Percentiles rank a stretch among this genome's conserved stretches.
phyloP scores from a whole-genome alignment of 2,888 invertebrate genomes.

The Chesias legatella region DNA sequence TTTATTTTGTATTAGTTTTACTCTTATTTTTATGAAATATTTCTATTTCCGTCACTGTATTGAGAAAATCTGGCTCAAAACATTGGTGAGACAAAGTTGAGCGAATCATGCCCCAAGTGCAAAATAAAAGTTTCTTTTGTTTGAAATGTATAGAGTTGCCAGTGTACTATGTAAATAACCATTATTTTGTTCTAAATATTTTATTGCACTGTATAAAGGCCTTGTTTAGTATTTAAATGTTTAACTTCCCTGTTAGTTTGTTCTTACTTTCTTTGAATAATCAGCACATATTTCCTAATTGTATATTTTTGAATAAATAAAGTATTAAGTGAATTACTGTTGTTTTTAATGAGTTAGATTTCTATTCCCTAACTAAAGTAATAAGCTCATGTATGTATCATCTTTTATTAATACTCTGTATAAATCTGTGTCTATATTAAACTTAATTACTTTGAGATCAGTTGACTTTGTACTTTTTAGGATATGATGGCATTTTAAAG shows the following conservation, averaged over 20 bases:
- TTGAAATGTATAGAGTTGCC: too few relatives aligned
- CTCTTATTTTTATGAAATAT: too few relatives aligned
- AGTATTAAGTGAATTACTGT: too few relatives aligned
- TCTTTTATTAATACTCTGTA: conserved; percentile 9
- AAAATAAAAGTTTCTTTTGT: too few relatives aligned
- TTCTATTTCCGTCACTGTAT: too few relatives aligned
- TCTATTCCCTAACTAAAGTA: neutral
- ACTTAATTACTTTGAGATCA: conserved; percentile 9
- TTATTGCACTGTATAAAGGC: conserved; percentile 9
- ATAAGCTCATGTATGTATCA: neutral
- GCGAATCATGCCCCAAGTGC: too few relatives aligned
- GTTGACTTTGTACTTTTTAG: conserved; percentile 4
- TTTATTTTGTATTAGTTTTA: too few relatives aligned
- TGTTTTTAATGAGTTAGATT: too few relatives aligned
- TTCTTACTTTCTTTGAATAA: conserved; percentile 18
- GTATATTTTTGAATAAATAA: conserved; percentile 25
- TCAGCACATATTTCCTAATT: conserved; percentile 32
- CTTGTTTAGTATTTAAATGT: conserved; percentile 11
- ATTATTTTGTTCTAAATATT: neutral
- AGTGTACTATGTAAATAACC: too few relatives aligned
- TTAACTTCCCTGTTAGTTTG: conserved; percentile 16
- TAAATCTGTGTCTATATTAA: neutral
- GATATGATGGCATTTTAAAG: neutral
- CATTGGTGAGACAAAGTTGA: too few relatives aligned
- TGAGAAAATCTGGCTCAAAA: too few relatives aligned